Evolutionary conservation across 2,888 invertebrate genomes (phyloP), one percentile per base, ranked within the genome.

Genomic region (Isoperla grammatica): DNA sequence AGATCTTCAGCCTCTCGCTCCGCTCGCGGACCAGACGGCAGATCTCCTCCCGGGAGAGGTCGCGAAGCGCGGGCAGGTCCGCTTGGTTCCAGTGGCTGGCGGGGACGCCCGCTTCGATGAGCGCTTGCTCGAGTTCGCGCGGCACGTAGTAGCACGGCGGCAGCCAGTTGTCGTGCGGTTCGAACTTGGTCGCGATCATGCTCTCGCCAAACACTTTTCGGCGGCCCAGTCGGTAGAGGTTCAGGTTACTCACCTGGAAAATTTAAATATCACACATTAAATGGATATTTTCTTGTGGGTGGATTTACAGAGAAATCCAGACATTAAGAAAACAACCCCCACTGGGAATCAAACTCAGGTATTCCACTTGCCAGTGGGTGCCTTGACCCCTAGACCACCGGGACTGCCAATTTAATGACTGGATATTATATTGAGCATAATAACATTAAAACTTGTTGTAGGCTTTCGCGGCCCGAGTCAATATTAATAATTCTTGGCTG

Each of bases 101-200:
- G 0, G 87, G 87, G 64, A 86, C 81, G 59, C 86, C 85, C 1
- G 88, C 86, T 69, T 87, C 86, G 62, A 88, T 86, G 13, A 89
- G 74, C 0, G 87, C 87, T 71, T 87, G 86, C 70, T 90, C 90
- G 22, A 88, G 72, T 68, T 87, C 85, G 65, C 83, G 83, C 0
- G 94, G 94, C 5, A 94, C 90, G 65, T 85, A 84, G 73, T 94
- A 99, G 70, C 97, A 95, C 0, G 99, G 99, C 0, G 99, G 98
- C 19, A 99, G 75, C 99, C 99, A 99, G 76, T 98, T 98, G 74
- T 99, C 98, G 71, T 96, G 95, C 0, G 99, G 99, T 70, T 99
- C 98, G 76, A 99, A 99, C 76, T 99, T 99, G 2, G 94, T 91
- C 0, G 97, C 96, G 63, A 98, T 93, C 95, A 99, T 97, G 62